Conservation (phyloP, 2,888 invertebrate species). For the Eumerus sabulonum region DNA sequence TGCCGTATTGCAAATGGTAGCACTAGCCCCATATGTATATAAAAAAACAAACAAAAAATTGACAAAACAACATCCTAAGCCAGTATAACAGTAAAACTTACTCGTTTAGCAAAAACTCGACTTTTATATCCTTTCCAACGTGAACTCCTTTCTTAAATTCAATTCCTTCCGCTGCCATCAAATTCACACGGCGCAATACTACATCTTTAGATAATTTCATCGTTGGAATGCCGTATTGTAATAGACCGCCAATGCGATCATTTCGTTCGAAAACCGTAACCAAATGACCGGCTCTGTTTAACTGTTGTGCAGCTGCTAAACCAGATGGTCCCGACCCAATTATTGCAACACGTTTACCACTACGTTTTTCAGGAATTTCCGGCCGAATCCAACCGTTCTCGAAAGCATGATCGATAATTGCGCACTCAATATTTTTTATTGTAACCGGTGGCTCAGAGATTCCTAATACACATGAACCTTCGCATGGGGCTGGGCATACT, state of each 20-base stretch:
- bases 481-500: slow-evolving; percentile 98
- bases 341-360: slow-evolving; percentile 91
- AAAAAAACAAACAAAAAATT: neutral
- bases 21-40: too few relatives aligned
- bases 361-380: slow-evolving; percentile 86
- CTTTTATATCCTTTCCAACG: slow-evolving; percentile 94
- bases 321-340: slow-evolving; percentile 97
- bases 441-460: slow-evolving; percentile 98
- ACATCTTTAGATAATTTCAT: slow-evolving; percentile 98
- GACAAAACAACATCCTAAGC: neutral
- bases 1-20: too few relatives aligned
- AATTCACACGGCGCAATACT: slow-evolving; percentile 91
- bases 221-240: slow-evolving; percentile 99
- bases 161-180: slow-evolving; percentile 94
- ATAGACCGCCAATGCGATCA: slow-evolving; percentile 94
- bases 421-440: slow-evolving; percentile 99
- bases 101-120: slow-evolving; percentile 84
- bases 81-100: slow-evolving; percentile 79
- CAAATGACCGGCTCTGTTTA: slow-evolving; percentile 96
- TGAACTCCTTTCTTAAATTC: slow-evolving; percentile 92
- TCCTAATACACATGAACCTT: slow-evolving; percentile 97
- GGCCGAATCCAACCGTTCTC: slow-evolving; percentile 96
- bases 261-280: slow-evolving; percentile 98
- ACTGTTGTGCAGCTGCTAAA: slow-evolving; percentile 96
- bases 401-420: slow-evolving; percentile 99